Evolutionary conservation across 2,888 invertebrate species (phyloP).

Genomic region (Habrosyne pyritoides): DNA sequence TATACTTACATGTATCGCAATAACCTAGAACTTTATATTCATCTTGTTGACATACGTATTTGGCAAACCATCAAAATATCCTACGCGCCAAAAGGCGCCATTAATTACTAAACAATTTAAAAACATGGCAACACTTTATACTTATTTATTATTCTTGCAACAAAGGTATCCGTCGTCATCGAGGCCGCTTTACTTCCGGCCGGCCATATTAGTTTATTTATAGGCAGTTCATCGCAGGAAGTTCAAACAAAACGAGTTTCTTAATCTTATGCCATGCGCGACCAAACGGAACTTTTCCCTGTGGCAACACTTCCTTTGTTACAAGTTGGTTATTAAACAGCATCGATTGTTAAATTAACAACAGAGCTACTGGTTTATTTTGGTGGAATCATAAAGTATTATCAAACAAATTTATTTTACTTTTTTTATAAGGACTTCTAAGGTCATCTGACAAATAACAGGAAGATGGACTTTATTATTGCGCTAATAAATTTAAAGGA

Average conservation of each 20-base stretch:
- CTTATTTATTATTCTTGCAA: conserved; percentile 26
- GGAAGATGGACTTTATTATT: conserved; percentile 3
- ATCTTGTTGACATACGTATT: not conserved
- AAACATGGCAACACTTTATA: conserved; percentile 5
- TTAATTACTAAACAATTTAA: conserved; percentile 2
- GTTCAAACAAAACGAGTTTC: conserved; percentile 58
- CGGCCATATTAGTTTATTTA: conserved; percentile 68
- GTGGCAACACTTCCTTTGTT: conserved; percentile 63
- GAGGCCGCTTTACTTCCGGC: conserved; percentile 65
- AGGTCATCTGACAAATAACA: not conserved
- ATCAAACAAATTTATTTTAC: too few relatives aligned
- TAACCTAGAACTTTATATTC: not conserved
- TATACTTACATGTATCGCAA: not conserved
- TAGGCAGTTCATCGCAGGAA: conserved; percentile 60
- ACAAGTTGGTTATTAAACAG: conserved; percentile 22
- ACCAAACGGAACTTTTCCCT: conserved; percentile 58
- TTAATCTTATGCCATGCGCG: conserved; percentile 68
- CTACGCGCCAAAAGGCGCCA: not conserved
- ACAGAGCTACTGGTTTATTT: not conserved
- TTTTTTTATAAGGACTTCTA: too few relatives aligned
- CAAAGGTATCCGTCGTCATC: conserved; percentile 41
- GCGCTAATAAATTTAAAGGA: not conserved
- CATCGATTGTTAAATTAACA: not conserved
- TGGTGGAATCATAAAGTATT: not conserved
- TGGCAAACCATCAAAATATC: not conserved